These are phyloP conservation scores for Oceanodroma tethys DNA, from an alignment of 2,113 vertebrate genomes.

Conservation along the genomic window DNA sequence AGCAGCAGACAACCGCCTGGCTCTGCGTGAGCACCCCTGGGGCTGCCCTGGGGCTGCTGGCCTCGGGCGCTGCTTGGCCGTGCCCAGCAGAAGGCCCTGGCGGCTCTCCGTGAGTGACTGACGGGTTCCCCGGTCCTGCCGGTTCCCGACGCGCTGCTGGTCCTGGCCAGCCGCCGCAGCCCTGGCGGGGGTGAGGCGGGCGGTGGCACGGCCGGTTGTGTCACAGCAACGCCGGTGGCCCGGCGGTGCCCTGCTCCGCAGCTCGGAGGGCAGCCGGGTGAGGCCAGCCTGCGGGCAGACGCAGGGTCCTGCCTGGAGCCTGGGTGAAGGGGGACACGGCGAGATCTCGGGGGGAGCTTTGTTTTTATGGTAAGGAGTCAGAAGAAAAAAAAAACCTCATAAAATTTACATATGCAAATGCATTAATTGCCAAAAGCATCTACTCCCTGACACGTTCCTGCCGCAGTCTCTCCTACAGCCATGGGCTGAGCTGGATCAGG, in stretches of 20 bases:
- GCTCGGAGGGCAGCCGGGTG: neutral
- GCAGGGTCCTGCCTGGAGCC: neutral
- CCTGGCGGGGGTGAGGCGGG: neutral
- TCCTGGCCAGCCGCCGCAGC: neutral
- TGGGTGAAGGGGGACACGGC: neutral
- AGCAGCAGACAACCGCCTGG: neutral
- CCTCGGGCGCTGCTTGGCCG: fast-evolving
- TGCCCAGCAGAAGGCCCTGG: neutral
- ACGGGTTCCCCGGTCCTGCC: neutral
- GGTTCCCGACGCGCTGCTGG: fast-evolving
- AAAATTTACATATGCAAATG: neutral
- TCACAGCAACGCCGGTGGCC: neutral
- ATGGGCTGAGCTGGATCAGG: neutral
- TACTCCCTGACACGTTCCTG: neutral
- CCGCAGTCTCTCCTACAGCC: neutral
- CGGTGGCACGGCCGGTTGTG: fast-evolving
- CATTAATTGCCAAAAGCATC: neutral
- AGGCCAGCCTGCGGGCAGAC: neutral
- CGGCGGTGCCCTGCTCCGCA: neutral
- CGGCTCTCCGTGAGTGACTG: neutral
- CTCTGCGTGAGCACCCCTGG: neutral
- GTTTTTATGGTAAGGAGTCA: neutral
- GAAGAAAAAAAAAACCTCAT: neutral
- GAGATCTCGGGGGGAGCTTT: neutral
- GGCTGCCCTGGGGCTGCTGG: neutral